These are phyloP conservation scores for Deroplatys truncata DNA, from an alignment of 2,888 invertebrate species.

Conservation along the genomic window DNA sequence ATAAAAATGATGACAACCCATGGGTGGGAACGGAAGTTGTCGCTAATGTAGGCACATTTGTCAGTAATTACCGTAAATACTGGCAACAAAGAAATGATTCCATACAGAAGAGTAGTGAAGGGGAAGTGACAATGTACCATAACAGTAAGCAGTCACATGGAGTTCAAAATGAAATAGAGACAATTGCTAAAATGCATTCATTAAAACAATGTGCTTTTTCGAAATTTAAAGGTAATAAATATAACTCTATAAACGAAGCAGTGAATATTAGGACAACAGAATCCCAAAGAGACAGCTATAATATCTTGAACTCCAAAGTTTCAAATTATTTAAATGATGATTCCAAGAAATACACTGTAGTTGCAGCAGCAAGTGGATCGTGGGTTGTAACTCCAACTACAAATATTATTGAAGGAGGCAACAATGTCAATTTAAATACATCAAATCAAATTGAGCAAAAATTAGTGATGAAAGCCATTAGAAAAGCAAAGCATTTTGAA, in stretches of 20 bases:
- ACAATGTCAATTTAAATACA: background rate
- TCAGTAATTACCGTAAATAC: conserved; percentile 67
- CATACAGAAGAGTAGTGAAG: background rate
- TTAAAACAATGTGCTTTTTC: no score
- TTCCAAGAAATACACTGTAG: background rate
- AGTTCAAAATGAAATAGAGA: background rate
- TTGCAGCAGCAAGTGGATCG: conserved; percentile 22
- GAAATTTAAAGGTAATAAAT: no score
- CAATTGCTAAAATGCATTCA: no score
- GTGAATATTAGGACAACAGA: no score
- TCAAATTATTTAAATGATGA: no score
- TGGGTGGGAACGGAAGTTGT: conserved; percentile 56
- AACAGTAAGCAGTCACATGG: background rate
- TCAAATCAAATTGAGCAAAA: conserved; percentile 42
- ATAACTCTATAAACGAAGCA: no score
- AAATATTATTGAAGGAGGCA: conserved; percentile 8
- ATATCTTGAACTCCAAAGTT: no score
- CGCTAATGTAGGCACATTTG: conserved; percentile 57
- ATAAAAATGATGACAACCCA: conserved; percentile 55
- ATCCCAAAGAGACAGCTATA: no score
- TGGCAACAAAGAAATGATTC: conserved; percentile 48
- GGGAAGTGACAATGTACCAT: background rate
- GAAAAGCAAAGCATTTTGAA: conserved; percentile 41
- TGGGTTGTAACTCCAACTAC: conserved; percentile 20
- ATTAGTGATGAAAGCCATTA: conserved; percentile 43